Base-by-base conservation (phyloP, 1,140 invertebrate species). In the Drosophila aff. region DNA sequence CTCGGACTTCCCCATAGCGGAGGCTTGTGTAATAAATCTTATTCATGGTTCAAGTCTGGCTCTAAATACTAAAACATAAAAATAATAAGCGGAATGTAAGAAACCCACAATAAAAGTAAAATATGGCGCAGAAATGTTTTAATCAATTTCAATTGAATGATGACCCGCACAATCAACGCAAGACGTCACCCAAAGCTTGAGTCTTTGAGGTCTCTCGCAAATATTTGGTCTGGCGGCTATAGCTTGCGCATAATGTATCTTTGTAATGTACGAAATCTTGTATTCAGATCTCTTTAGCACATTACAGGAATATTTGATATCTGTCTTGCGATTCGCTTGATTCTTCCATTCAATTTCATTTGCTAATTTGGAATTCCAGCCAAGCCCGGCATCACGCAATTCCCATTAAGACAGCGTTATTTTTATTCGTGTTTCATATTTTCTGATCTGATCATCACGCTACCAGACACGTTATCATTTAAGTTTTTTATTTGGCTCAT, bases 141-240 rank as follows among this genome's bases (percentile, higher is more conserved):
- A 92, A 92, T 92, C 85, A 92, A 92, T 86, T 86, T 92, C 66
- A 92, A 92, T 92, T 92, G 90, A 92, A 92, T 92, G 90, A 92
- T 92, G 90, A 92, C 90, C 82, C 82, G 71, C 83, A 73, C 87
- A 91, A 87, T 84, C 77, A 86, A 73, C 69, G 53, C 49, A 73
- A 73, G 69, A 73, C 55, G 67, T 82, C 64, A 59, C 31, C 50
- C n/a, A 36, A 31, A 50, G 21, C 62, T 59, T 68, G 49, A 81
- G 49, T 73, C 66, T 72, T 38, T 57, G 18, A 50, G 59, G 16
- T 72, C 4, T 40, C 18, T 49, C n/a, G 28, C 11, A 52, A 67
- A 69, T 67, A 44, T 49, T 41, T 59, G 6, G 15, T n/a, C 5
- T 28, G 10, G 18, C 4, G 18, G n/a, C 18, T 28, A 3, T 36